Percentiles rank a stretch among this genome's conserved stretches.
phyloP scores from a whole-genome alignment of 1,140 invertebrate species.

The Episyrphus balteatus region DNA sequence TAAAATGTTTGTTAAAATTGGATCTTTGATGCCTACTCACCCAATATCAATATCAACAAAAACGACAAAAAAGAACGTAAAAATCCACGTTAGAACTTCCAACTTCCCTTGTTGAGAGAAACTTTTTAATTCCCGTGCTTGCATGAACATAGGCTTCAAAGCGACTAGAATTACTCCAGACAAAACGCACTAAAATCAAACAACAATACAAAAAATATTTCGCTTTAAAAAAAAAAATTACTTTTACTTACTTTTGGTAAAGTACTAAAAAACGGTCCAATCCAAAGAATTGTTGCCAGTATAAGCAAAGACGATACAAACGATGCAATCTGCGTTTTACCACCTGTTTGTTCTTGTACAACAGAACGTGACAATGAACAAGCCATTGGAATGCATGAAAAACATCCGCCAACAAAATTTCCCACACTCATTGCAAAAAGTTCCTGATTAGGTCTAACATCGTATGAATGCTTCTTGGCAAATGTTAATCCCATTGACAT shows the following conservation, averaged over 20 bases:
- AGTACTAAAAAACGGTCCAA: constrained; percentile 73
- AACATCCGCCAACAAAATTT: constrained; percentile 73
- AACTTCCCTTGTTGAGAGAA: constrained; percentile 68
- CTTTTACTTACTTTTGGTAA: constrained; percentile 53
- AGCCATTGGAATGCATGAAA: constrained; percentile 72
- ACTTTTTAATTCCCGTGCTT: constrained; percentile 59
- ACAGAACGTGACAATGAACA: constrained; percentile 72
- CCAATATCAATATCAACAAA: constrained; percentile 75
- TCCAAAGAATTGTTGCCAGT: constrained; percentile 64
- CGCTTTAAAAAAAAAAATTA: background rate
- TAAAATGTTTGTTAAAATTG: no score
- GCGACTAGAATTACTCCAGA: constrained; percentile 86
- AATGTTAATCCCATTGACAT: constrained; percentile 91
- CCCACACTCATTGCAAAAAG: constrained; percentile 63
- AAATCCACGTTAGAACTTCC: constrained; percentile 78
- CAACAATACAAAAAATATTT: background rate
- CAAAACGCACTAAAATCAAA: constrained; percentile 45
- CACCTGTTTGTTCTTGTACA: constrained; percentile 68
- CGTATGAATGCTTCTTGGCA: constrained; percentile 77
- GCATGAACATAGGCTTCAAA: constrained; percentile 78
- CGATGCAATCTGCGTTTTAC: constrained; percentile 66
- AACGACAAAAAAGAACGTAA: constrained; percentile 68
- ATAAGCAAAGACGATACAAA: constrained; percentile 58
- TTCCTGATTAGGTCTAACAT: constrained; percentile 84
- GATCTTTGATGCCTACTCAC: constrained; percentile 12